Evolutionary conservation across 2,888 invertebrate species (phyloP).

Genomic region (Epistrophella euchroma): DNA sequence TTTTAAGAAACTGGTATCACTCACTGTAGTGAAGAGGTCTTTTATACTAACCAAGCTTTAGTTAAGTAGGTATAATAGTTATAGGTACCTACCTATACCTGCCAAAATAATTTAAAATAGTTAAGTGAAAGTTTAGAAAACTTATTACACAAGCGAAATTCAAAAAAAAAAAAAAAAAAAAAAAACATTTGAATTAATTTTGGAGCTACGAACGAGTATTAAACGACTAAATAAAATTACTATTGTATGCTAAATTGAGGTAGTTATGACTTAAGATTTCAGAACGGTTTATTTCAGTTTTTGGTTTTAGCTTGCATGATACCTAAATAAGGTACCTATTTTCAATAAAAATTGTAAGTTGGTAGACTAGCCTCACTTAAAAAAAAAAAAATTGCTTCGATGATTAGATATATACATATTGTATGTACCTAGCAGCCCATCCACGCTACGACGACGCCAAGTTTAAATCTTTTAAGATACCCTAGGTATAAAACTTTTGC

Average conservation of each 20-base stretch:
- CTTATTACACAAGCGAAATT: conserved; percentile 3
- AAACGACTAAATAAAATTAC: not conserved
- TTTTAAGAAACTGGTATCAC: not conserved
- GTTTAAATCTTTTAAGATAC: too few species aligned
- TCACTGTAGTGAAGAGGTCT: not conserved
- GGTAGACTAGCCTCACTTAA: too few species aligned
- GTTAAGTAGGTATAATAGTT: too few species aligned
- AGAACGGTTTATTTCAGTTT: not conserved
- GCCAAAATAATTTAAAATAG: not conserved
- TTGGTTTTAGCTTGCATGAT: not conserved
- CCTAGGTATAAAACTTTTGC: too few species aligned
- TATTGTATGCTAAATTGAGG: conserved; percentile 20
- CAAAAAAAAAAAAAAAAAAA: not conserved
- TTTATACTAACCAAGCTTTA: not conserved
- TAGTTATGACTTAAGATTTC: not conserved
- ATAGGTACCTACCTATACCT: too few species aligned
- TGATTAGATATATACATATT: too few species aligned
- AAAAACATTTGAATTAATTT: conserved; percentile 10
- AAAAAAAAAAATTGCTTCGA: too few species aligned
- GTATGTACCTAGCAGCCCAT: too few species aligned
- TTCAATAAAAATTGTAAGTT: too few species aligned
- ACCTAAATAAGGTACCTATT: too few species aligned
- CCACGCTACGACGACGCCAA: too few species aligned
- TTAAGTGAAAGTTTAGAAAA: conserved; percentile 34
- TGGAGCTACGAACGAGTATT: not conserved